phyloP scores from a whole-genome alignment of 2,888 invertebrate species.

The Ectropis crepuscularia region DNA sequence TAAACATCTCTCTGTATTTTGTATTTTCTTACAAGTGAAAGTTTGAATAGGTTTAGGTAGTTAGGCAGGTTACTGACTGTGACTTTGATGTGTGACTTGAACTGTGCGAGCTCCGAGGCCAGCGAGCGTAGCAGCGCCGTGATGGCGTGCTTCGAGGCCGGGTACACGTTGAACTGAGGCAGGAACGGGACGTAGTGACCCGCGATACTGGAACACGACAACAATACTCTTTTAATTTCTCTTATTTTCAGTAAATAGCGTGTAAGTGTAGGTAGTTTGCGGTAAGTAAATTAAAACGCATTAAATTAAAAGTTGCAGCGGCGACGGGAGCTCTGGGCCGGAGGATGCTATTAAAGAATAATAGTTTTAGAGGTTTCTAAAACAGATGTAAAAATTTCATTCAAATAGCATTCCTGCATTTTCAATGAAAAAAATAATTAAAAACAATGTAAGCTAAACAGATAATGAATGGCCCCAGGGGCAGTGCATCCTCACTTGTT shows the following conservation, averaged over 20 bases:
- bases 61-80: conserved; percentile 45
- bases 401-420: no score
- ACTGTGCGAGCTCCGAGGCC: conserved; percentile 71
- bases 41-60: neutral
- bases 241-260: neutral
- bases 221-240: neutral
- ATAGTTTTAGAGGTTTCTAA: no score
- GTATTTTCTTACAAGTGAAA: neutral
- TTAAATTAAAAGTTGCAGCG: no score
- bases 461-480: no score
- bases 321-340: no score
- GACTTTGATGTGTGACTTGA: conserved; percentile 66
- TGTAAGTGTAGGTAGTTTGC: no score
- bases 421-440: no score
- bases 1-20: neutral
- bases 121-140: conserved; percentile 77
- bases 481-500: no score
- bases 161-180: conserved; percentile 68
- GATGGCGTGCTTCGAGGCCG: conserved; percentile 82
- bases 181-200: conserved; percentile 62
- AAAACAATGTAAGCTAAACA: no score
- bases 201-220: conserved; percentile 54
- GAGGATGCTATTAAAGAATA: no score
- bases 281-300: no score
- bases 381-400: no score